Evolutionary conservation across 2,797 vertebrate genomes (phyloP), one percentile per base, ranked within the genome.

Genomic region (Tapera naevia): DNA sequence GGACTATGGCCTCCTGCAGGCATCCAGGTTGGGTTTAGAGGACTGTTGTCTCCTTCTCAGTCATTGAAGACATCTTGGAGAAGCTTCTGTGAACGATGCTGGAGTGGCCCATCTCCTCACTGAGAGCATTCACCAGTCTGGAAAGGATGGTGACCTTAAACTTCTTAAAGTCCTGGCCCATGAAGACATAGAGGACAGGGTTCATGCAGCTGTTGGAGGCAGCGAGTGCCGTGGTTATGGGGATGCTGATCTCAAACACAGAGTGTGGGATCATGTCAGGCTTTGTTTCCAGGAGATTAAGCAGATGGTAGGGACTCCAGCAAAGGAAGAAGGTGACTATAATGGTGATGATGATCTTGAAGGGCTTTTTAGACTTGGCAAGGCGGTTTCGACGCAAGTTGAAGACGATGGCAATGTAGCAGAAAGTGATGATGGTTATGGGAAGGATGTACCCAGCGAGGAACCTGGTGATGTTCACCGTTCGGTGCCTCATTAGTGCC

Each of bases 171-270:
- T 99, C 99, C 56, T 98, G 98, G 14, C 99, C 98, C 96, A 99
- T 97, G 93, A 99, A 99, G 53, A 99, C 99, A 0, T 99, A 99
- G 46, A 99, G 95, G 41, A 99, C 96, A 0, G 99, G 99, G 95
- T 99, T 99, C 94, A 99, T 98, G 95, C 99, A 99, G 96, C 99
- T 99, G 97, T 99, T 99, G 46, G 98, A 97, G 5, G 98, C 98
- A 1, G 99, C 99, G 2, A 99, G 71, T 1, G 98, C 98, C 0
- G 96, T 97, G 45, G 98, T 98, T 27, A 98, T 93, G 7, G 98
- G 98, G 57, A 99, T 35, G 9, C 98, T 98, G n/a, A 96, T 94
- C 65, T 96, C 39, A 30, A 99, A 93, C 7, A 98, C 66, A 0
- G 82, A 64, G 10, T 10, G 32, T 0, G 97, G 85, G 8, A 97